These are phyloP conservation scores for Cryptus viduatorius DNA, from an alignment of 2,888 invertebrate genomes.

Conservation along the genomic window DNA sequence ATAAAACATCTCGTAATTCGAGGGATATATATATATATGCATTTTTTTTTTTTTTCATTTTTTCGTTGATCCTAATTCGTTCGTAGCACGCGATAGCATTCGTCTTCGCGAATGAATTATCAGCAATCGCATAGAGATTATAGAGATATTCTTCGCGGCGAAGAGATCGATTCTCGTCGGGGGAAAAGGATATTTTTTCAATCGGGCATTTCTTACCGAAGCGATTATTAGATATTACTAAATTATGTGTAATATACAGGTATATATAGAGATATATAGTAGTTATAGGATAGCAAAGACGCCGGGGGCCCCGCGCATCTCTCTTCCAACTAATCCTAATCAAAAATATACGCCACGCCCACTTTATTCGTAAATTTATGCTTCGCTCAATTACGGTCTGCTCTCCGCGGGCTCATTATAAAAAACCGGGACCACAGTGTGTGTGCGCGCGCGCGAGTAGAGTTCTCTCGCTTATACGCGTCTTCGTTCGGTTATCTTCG, in stretches of 20 bases:
- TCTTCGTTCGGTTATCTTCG: conserved; percentile 40
- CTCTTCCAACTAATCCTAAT: conserved; percentile 68
- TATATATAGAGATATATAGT: conserved; percentile 45
- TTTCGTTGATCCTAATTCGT: not conserved
- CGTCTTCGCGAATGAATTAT: conserved; percentile 27
- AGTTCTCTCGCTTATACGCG: conserved; percentile 39
- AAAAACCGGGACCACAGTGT: conserved; percentile 66
- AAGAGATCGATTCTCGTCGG: conserved; percentile 12
- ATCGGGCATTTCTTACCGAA: conserved; percentile 52
- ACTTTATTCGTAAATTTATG: conserved; percentile 74
- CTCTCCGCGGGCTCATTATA: conserved; percentile 66
- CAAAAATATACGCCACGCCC: conserved; percentile 71
- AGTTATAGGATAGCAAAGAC: conserved; percentile 32
- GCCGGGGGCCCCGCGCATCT: conserved; percentile 57
- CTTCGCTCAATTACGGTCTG: conserved; percentile 71
- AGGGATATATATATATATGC: conserved; percentile 7
- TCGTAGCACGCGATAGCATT: conserved; percentile 35
- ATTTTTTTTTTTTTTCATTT: conserved; percentile 27
- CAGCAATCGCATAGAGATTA: conserved; percentile 6
- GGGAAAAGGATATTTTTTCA: conserved; percentile 32
- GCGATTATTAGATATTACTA: conserved; percentile 59
- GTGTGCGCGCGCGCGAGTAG: conserved; percentile 44
- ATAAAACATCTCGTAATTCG: conserved; percentile 29
- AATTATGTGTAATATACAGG: conserved; percentile 46
- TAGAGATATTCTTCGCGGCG: conserved; percentile 1